Evolutionary conservation across 1,140 invertebrate species (phyloP), one percentile per base, ranked within the genome.

Genomic region (Cephus cinctus): DNA sequence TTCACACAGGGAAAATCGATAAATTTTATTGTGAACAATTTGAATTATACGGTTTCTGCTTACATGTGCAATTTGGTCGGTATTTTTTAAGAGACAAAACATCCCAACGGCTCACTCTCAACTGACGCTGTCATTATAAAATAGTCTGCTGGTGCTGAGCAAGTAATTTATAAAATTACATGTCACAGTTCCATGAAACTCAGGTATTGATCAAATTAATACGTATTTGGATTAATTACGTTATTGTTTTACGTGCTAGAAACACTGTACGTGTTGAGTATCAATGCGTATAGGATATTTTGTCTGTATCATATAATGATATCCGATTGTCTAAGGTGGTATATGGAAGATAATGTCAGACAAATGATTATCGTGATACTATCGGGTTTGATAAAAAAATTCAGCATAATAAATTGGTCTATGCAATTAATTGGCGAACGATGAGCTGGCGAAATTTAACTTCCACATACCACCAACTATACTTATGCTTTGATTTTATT

Each of bases 1-100:
- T 65, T 61, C 46, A 63, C 56, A 59, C 25, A 58, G 46, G 22
- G 34, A 18, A 43, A 34, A 5, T 12, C 12, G 21, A 23, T 36
- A 30, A 6, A 16, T 38, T 39, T 34, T 45, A 12, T 23, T 31
- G 11, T 38, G n/a, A 25, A 21, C 41, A 35, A 32, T 32, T 4
- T 16, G 32, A 46, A 15, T 38, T 18, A 20, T 30, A 34, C 30
- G 25, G 4, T 12, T 16, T 46, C 12, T 9, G 11, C 32, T 39
- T 18, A 30, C 35, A 35, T 45, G 43, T 35, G 32, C 20, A 22
- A 22, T 42, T 49, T 47, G 14, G 16, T 15, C 11, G 15, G 8
- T 23, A 45, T 45, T 39, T 25, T 16, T 38, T 5, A 12, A 16
- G 43, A 40, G 43, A 31, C 43, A 52, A 25, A 45, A 52, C 23